A percentile compares a stretch with the other conserved stretches of the same genome.
Evolutionary conservation across 2,113 vertebrate species (phyloP).

Genomic region (Microcebus murinus): DNA sequence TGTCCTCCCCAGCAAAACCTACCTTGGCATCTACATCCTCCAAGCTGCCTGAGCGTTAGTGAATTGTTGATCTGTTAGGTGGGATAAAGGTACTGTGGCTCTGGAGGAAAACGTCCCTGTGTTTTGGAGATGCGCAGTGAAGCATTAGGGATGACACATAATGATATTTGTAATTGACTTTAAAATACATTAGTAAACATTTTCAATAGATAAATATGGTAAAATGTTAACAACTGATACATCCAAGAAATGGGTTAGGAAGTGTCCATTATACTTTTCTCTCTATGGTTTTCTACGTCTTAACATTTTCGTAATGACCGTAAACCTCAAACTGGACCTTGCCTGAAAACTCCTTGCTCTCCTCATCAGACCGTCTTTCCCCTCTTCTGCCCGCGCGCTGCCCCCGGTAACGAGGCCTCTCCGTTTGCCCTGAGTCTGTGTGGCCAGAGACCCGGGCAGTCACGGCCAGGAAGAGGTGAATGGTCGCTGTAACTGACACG

Average conservation of each 20-base stretch:
- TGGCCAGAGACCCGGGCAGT: not conserved
- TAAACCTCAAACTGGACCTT: not conserved
- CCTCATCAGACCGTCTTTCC: not conserved
- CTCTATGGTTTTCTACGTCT: not conserved
- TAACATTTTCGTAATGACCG: not conserved
- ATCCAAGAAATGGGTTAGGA: not conserved
- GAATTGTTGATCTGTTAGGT: not conserved
- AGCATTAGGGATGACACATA: not conserved
- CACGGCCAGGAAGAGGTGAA: not conserved
- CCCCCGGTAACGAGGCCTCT: not conserved
- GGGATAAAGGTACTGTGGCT: not conserved
- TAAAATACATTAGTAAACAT: not conserved
- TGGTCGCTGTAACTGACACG: not conserved
- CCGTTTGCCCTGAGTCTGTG: not conserved
- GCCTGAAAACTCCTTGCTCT: not conserved
- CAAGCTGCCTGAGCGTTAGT: not conserved
- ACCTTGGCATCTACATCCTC: conserved; percentile 29
- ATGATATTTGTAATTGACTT: not conserved
- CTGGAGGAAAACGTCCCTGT: not conserved
- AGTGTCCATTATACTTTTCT: not conserved
- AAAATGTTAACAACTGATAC: not conserved
- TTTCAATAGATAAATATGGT: not conserved
- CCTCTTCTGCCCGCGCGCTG: fast-evolving
- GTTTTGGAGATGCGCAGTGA: not conserved
- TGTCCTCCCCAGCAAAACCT: not conserved